Evolutionary conservation across 2,113 vertebrate species (phyloP).

Genomic region (Arothron firmamentum): DNA sequence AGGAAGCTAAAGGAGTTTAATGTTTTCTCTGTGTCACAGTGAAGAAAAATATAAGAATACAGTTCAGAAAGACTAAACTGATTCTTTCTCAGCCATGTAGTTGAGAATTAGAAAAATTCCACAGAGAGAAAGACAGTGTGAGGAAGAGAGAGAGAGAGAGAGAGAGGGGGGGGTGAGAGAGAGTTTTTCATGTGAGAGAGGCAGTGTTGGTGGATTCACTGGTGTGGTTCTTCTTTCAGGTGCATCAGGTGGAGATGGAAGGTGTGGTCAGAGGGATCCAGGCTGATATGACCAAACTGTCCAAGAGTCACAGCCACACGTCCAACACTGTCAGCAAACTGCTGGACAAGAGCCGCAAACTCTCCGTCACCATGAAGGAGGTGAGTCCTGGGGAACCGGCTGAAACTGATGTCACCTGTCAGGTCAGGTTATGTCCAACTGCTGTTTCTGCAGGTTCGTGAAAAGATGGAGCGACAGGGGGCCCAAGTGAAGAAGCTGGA

Average conservation of each 20-base stretch:
- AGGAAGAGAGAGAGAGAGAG: too few relatives aligned
- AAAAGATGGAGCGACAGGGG: slow-evolving; percentile 87
- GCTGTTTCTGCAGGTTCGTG: slow-evolving; percentile 57
- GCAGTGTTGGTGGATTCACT: background rate
- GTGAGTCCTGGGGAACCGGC: background rate
- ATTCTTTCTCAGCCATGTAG: background rate
- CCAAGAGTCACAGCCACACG: slow-evolving; percentile 87
- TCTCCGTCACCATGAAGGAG: slow-evolving; percentile 90
- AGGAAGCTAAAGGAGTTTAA: too few relatives aligned
- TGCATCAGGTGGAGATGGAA: slow-evolving; percentile 86
- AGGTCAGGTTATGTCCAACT: background rate
- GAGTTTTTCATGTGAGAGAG: too few relatives aligned
- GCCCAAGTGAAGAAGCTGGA: slow-evolving; percentile 88
- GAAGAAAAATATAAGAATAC: too few relatives aligned
- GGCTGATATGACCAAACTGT: slow-evolving; percentile 87
- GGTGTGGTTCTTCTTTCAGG: slow-evolving; percentile 33
- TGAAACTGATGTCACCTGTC: background rate
- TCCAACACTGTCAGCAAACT: slow-evolving; percentile 90
- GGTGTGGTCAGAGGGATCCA: slow-evolving; percentile 88
- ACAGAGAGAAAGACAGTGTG: too few relatives aligned
- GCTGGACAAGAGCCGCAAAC: slow-evolving; percentile 92
- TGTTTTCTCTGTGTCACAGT: too few relatives aligned
- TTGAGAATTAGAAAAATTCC: background rate
- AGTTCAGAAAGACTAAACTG: too few relatives aligned
- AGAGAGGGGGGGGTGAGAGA: too few relatives aligned